Conservation (phyloP, 1,140 invertebrate genomes). For the Caenorhabditis latens region DNA sequence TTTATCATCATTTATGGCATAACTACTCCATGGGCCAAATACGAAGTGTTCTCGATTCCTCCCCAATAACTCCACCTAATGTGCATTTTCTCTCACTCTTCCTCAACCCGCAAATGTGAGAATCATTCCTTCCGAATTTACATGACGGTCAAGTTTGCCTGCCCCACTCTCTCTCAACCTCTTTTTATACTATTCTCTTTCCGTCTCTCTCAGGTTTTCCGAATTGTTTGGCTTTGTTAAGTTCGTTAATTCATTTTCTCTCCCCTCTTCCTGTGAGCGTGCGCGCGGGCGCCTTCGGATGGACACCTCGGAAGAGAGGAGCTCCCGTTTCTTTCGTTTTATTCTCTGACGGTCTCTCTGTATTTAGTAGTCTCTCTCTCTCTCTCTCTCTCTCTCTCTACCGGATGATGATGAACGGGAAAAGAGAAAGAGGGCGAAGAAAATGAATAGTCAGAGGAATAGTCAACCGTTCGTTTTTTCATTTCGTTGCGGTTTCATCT, state of each 20-base stretch:
- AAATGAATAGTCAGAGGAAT: too few relatives aligned
- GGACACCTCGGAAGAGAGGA: not conserved
- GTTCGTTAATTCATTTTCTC: slow-evolving; percentile 52
- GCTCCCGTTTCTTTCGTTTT: not conserved
- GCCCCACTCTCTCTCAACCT: not conserved
- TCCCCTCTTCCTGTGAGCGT: not conserved
- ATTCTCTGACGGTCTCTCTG: not conserved
- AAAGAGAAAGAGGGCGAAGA: too few relatives aligned
- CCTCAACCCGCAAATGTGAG: not conserved
- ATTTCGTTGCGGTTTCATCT: too few relatives aligned
- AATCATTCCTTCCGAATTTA: not conserved
- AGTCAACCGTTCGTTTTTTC: too few relatives aligned
- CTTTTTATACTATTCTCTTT: not conserved
- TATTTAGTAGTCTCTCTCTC: not conserved
- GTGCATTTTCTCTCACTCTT: not conserved
- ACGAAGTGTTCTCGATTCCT: too few relatives aligned
- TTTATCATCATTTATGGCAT: too few relatives aligned
- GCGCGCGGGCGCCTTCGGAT: not conserved
- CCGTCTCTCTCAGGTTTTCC: not conserved
- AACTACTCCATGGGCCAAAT: too few relatives aligned
- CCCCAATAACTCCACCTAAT: not conserved
- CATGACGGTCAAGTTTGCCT: slow-evolving; percentile 35
- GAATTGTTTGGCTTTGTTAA: slow-evolving; percentile 43
- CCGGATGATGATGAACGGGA: not conserved
- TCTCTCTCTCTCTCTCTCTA: not conserved